Evolutionary conservation across 2,113 vertebrate species (phyloP).

Genomic region (Hypanus sabinus): DNA sequence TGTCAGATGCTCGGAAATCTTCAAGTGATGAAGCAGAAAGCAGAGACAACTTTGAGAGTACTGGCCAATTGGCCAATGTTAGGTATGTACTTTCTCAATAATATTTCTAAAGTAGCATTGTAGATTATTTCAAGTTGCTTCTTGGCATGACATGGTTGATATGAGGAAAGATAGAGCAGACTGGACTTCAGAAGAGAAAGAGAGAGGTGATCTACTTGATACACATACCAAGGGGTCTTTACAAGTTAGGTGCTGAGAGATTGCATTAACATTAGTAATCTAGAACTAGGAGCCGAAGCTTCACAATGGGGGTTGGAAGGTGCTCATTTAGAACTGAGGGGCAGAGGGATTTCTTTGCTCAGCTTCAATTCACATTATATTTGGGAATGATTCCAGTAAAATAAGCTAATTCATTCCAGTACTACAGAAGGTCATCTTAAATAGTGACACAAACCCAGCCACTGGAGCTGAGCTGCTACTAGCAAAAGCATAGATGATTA

Average conservation of each 20-base stretch:
- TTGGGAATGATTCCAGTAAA: background rate
- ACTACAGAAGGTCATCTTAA: background rate
- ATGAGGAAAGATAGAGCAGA: too few relatives aligned
- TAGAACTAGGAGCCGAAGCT: too few relatives aligned
- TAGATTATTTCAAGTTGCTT: background rate
- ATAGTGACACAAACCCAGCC: background rate
- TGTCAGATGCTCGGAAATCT: conserved; percentile 81
- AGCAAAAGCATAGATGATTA: background rate
- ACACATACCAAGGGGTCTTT: too few relatives aligned
- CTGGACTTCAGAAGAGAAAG: too few relatives aligned
- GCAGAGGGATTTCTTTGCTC: too few relatives aligned
- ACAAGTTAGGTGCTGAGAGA: too few relatives aligned
- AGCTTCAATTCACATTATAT: background rate
- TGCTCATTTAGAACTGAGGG: too few relatives aligned
- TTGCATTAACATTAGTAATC: too few relatives aligned
- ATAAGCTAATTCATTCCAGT: background rate
- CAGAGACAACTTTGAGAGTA: conserved; percentile 85
- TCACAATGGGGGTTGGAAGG: too few relatives aligned
- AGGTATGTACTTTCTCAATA: conserved; percentile 60
- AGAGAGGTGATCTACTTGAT: too few relatives aligned
- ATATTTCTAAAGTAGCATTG: background rate
- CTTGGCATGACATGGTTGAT: too few relatives aligned
- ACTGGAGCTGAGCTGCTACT: background rate
- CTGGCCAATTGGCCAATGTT: conserved; percentile 87
- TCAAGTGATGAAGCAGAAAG: conserved; percentile 75